Evolutionary conservation across 1,140 invertebrate genomes (phyloP), one percentile per base, ranked within the genome.

Genomic region (Drosophila orosa): DNA sequence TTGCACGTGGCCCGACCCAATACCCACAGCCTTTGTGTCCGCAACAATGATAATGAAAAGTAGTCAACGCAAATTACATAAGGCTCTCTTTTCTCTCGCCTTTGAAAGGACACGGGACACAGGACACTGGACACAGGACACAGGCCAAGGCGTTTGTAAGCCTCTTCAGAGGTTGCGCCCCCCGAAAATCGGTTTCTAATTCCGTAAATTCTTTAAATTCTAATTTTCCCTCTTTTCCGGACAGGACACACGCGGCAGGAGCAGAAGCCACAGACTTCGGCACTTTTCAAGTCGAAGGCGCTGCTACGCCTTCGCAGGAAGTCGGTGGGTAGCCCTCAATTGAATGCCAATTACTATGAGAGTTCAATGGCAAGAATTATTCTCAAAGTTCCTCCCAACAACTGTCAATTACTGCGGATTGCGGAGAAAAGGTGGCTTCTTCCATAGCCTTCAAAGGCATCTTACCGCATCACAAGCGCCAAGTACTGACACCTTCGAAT

Each of bases 131-230:
- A n/a, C n/a, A n/a, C n/a, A 9, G 29, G 24, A 19, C 31, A 27
- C 15, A 39, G 44, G 25, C 40, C 63, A 57, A 78, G 82, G 83
- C 82, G 82, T 87, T 82, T 73, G 74, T 86, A 86, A 87, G 78
- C 75, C 82, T 87, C 83, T 86, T 87, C 82, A 86, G 83, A 86
- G 78, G 83, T 82, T 86, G 83, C 82, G 78, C 82, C 78, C 82
- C 78, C 82, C 5, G 25, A 60, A 61, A 61, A 85, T 71, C 63
- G 58, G 58, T 68, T 79, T 75, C 83, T 79, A 82, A 86, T 86
- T 82, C n/a, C 13, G 33, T 50, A 48, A 31, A 22, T 25, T 31
- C 42, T 13, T 44, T 44, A 54, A 33, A 52, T 24, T 19, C 39
- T 31, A 52, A 44, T 52, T 25, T 37, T 24, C 17, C n/a, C 29